A percentile compares a stretch with the other conserved stretches of the same genome.
Evolutionary conservation across 1,140 invertebrate genomes (phyloP).

Genomic region (Lepeophtheirus salmonis): DNA sequence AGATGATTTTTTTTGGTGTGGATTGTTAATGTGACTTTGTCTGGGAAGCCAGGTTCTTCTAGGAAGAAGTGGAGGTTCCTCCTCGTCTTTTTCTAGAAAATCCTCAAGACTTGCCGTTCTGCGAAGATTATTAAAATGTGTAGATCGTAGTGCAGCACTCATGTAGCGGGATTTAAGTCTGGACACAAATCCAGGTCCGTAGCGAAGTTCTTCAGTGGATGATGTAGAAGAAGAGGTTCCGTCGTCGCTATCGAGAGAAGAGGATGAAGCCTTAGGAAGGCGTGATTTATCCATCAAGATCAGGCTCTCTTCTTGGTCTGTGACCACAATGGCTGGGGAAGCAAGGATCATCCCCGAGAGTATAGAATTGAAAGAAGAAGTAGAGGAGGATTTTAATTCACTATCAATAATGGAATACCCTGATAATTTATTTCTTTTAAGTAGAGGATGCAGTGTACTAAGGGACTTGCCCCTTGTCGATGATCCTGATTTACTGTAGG

Average conservation of each 20-base stretch:
- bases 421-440: too few relatives aligned
- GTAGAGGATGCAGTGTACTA: too few relatives aligned
- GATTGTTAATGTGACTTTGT: not conserved
- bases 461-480: too few relatives aligned
- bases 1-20: not conserved
- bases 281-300: not conserved
- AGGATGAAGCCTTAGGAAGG: not conserved
- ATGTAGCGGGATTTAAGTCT: conserved; percentile 62
- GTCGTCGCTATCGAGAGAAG: not conserved
- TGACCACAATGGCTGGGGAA: not conserved
- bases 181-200: conserved; percentile 76
- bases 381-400: too few relatives aligned
- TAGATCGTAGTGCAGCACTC: conserved; percentile 49
- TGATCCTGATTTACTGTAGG: too few relatives aligned
- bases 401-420: too few relatives aligned
- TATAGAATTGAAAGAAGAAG: not conserved
- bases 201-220: conserved; percentile 49
- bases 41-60: not conserved
- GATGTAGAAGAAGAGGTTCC: not conserved
- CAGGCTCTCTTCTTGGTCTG: not conserved
- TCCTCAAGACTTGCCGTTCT: conserved; percentile 66
- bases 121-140: conserved; percentile 32
- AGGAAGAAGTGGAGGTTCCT: conserved; percentile 15
- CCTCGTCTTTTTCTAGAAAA: conserved; percentile 41
- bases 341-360: not conserved